Conservation (phyloP, 2,888 invertebrate genomes). For the Limnephilus marmoratus region DNA sequence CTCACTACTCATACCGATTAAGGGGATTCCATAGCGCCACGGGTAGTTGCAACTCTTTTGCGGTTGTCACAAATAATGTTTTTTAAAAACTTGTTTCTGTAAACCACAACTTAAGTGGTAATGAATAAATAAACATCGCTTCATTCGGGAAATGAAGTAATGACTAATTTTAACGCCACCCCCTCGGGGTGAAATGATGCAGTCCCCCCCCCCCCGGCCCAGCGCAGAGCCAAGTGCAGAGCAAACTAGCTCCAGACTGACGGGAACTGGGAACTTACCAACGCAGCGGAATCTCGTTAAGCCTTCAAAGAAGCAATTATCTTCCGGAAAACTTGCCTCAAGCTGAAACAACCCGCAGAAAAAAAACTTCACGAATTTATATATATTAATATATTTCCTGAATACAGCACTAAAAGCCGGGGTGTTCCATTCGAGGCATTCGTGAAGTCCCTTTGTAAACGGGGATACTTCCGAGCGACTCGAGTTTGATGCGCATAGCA, state of each 20-base stretch:
- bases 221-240: background rate
- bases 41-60: too few species aligned
- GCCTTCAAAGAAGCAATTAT: conserved; percentile 53
- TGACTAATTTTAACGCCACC: background rate
- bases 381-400: background rate
- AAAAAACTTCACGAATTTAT: background rate
- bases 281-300: conserved; percentile 51
- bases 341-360: background rate
- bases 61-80: too few species aligned
- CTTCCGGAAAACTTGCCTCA: conserved; percentile 39
- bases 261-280: background rate
- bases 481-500: too few species aligned
- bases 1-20: too few species aligned
- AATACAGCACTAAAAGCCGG: background rate
- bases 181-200: too few species aligned
- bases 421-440: background rate
- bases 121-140: too few species aligned
- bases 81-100: too few species aligned
- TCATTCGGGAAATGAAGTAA: too few species aligned
- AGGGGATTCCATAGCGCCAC: too few species aligned
- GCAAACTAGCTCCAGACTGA: background rate
- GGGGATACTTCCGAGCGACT: too few species aligned
- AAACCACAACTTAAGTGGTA: too few species aligned
- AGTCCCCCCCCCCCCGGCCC: too few species aligned
- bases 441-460: background rate